A percentile compares a stretch with the other conserved stretches of the same genome.
Evolutionary conservation across 2,888 invertebrate genomes (phyloP).

Genomic region (Stratiomys singularior): DNA sequence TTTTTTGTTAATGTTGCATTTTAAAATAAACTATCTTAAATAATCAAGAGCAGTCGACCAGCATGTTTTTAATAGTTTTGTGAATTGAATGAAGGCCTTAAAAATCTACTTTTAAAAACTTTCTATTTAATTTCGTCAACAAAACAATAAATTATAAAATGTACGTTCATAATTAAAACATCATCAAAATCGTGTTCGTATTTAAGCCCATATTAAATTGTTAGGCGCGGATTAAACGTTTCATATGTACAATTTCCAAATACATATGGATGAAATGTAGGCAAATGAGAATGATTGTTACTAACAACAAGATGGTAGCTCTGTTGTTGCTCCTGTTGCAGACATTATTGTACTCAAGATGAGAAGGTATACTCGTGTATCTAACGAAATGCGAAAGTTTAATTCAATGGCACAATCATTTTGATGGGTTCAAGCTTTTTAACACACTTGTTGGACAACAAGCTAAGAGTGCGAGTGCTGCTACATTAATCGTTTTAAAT

Average conservation of each 20-base stretch:
- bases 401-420: neutral
- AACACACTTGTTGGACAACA: constrained; percentile 7
- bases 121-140: neutral
- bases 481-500: constrained; percentile 6
- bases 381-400: neutral
- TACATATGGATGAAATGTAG: neutral
- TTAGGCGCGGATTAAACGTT: no score
- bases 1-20: no score
- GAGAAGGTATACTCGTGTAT: no score
- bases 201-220: no score
- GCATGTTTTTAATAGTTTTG: no score
- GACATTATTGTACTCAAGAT: no score
- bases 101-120: neutral
- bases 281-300: neutral
- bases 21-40: no score
- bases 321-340: no score
- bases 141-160: constrained; percentile 3
- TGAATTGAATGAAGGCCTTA: no score
- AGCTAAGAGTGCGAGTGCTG: neutral
- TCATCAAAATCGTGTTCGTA: neutral
- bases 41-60: no score
- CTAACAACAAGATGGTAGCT: no score
- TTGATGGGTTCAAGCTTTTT: neutral
- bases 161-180: neutral
- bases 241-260: neutral